Evolutionary conservation across 2,797 vertebrate species (phyloP).

Genomic region (Microctenopoma steveboyesi): DNA sequence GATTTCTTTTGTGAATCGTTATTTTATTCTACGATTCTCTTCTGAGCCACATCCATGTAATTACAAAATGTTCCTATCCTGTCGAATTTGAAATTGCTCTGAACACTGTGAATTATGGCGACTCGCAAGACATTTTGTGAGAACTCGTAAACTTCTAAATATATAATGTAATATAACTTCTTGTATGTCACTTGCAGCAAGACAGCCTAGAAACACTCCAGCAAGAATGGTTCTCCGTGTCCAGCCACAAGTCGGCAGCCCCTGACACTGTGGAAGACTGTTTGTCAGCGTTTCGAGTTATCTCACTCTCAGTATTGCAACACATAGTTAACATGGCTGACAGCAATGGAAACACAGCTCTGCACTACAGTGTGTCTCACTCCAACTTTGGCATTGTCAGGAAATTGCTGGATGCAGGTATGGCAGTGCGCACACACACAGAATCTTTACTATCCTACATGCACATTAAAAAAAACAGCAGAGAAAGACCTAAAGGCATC

Average conservation of each 20-base stretch:
- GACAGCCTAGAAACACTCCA: conserved; percentile 92
- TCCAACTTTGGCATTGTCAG: conserved; percentile 96
- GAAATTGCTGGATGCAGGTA: conserved; percentile 92
- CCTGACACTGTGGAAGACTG: conserved; percentile 89
- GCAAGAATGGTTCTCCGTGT: conserved; percentile 96
- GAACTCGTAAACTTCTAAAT: background rate
- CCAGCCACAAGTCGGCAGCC: conserved; percentile 91
- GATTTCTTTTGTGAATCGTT: background rate
- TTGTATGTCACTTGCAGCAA: conserved; percentile 79
- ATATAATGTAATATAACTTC: background rate
- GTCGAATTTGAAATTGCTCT: conserved; percentile 41
- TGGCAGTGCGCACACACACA: background rate
- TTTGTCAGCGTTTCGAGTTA: conserved; percentile 83
- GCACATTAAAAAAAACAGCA: background rate
- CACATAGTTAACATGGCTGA: conserved; percentile 94
- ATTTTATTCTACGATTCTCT: conserved; percentile 22
- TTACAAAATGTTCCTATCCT: conserved; percentile 40
- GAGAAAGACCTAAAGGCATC: background rate
- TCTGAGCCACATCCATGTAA: conserved; percentile 43
- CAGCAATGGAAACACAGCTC: conserved; percentile 95
- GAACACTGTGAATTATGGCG: conserved; percentile 31
- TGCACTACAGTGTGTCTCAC: conserved; percentile 98
- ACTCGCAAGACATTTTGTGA: conserved; percentile 14
- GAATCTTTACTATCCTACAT: no score
- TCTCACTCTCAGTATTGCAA: conserved; percentile 87